These are phyloP conservation scores for Copidosoma aretas DNA, from an alignment of 2,888 invertebrate species.

Conservation along the genomic window DNA sequence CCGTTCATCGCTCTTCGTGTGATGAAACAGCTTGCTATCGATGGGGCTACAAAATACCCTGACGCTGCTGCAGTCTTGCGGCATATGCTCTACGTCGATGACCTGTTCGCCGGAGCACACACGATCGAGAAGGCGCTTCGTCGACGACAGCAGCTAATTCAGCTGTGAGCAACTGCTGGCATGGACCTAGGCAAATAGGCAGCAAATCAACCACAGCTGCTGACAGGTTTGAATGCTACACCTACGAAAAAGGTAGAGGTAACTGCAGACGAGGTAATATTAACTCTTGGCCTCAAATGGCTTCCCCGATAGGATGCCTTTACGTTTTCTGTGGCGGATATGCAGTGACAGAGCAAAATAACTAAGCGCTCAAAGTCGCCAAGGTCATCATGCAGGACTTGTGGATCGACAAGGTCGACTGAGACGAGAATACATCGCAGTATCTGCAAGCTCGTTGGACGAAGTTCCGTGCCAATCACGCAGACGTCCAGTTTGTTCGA, in stretches of 20 bases:
- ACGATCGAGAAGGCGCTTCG: background rate
- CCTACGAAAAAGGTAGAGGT: background rate
- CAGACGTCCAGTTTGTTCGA: no score
- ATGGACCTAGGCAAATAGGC: slow-evolving; percentile 7
- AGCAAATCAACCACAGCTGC: background rate
- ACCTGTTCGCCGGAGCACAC: background rate
- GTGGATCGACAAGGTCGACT: no score
- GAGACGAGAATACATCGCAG: no score
- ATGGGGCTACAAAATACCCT: background rate
- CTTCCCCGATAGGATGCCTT: background rate
- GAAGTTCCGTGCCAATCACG: no score
- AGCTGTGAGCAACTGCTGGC: background rate
- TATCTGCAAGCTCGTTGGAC: no score
- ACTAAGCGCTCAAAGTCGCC: no score
- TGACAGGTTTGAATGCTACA: background rate
- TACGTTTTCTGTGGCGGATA: background rate
- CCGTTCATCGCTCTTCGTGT: background rate
- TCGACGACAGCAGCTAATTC: background rate
- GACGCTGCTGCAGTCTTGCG: background rate
- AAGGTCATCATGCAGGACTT: no score
- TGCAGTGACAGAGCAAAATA: no score
- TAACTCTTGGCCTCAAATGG: slow-evolving; percentile 8
- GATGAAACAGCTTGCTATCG: background rate
- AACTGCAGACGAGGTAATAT: background rate
- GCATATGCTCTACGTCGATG: background rate